Evolutionary conservation across 2,888 invertebrate species (phyloP).

Genomic region (Phengaris alcon): DNA sequence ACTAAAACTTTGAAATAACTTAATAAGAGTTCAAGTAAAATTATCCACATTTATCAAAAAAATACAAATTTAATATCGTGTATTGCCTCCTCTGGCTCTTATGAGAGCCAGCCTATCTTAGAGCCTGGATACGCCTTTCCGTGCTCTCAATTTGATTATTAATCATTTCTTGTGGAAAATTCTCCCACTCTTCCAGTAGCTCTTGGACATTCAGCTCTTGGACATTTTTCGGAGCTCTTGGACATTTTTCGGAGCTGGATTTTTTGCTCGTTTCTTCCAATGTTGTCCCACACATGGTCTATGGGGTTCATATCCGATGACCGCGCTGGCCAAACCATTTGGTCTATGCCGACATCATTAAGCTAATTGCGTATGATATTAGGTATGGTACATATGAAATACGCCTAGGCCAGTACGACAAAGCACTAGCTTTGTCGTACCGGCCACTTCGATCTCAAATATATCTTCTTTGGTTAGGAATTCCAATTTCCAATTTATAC

Average conservation of each 20-base stretch:
- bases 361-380: neutral
- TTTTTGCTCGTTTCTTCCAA: constrained; percentile 20
- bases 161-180: constrained; percentile 1
- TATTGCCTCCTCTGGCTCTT: constrained; percentile 6
- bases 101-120: neutral
- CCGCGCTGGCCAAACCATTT: constrained; percentile 9
- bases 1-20: neutral
- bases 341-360: neutral
- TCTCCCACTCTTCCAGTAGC: constrained; percentile 8
- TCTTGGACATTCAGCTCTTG: too few species aligned
- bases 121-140: neutral
- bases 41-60: neutral
- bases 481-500: too few species aligned
- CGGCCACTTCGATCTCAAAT: too few species aligned
- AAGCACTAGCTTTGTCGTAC: too few species aligned
- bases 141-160: neutral
- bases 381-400: too few species aligned
- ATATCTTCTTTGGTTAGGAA: too few species aligned
- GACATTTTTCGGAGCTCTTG: neutral
- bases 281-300: constrained; percentile 9
- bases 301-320: constrained; percentile 12
- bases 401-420: too few species aligned
- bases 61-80: constrained; percentile 9
- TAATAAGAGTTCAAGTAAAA: too few species aligned
- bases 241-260: constrained; percentile 1